phyloP scores from a whole-genome alignment of 1,140 invertebrate genomes.

The Goniozus legneri region DNA sequence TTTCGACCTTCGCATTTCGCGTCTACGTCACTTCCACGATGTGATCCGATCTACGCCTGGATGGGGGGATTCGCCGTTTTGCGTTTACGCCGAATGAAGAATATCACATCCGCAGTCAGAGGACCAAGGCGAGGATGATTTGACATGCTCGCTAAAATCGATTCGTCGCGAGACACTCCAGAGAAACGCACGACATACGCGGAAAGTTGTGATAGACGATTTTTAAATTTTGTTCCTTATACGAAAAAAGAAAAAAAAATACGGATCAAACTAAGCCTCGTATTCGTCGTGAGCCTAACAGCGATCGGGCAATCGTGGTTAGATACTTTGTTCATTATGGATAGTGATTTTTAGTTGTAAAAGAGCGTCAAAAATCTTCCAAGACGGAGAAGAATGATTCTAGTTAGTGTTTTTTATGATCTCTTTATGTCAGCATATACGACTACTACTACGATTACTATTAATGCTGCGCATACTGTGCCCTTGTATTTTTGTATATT shows the following conservation, averaged over 20 bases:
- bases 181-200: slow-evolving; percentile 14
- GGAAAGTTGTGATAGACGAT: slow-evolving; percentile 45
- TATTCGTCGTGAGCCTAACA: slow-evolving; percentile 12
- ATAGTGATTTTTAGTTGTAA: slow-evolving; percentile 48
- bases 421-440: slow-evolving; percentile 51
- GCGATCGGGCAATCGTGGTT: slow-evolving; percentile 18
- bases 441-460: slow-evolving; percentile 39
- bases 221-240: slow-evolving; percentile 44
- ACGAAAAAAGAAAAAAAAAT: slow-evolving; percentile 13
- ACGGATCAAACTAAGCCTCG: slow-evolving; percentile 33
- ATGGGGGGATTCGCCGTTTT: background rate
- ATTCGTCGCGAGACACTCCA: background rate
- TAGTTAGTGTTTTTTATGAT: slow-evolving; percentile 57
- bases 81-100: background rate
- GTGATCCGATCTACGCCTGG: too few species aligned
- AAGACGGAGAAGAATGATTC: slow-evolving; percentile 49
- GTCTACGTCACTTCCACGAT: too few species aligned
- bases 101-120: slow-evolving; percentile 17
- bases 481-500: slow-evolving; percentile 52
- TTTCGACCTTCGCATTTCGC: too few species aligned
- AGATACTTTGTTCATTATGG: slow-evolving; percentile 44
- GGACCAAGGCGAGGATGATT: slow-evolving; percentile 38
- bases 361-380: slow-evolving; percentile 46
- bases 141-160: slow-evolving; percentile 9
- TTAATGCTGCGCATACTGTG: slow-evolving; percentile 51